Base-by-base conservation (phyloP, 2,797 vertebrate genomes). In the Sus cebifrons region DNA sequence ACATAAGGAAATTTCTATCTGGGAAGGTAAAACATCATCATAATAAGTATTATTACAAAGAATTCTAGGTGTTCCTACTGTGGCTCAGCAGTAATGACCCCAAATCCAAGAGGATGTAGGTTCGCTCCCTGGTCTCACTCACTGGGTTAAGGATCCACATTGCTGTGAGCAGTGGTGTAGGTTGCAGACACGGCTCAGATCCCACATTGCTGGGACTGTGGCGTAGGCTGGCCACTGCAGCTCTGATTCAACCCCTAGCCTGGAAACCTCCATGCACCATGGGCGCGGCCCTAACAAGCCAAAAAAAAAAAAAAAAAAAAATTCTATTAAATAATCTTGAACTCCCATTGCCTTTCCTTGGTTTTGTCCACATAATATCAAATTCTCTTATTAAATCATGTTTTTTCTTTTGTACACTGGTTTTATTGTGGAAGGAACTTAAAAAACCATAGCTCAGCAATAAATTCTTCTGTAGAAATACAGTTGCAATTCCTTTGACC, bases 11-110 rank as follows among this genome's bases (percentile, higher is more conserved):
- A 90, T 65, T 36, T 83, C 44, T 93, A n/a, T 52, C 29, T 29
- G 84, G 70, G 64, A 91, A 88, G 27, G 27, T 27, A 81, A 62
- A 74, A 27, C 73, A 36, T 44, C 54, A 27, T 87, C 90, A 73
- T 5, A 40, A 32, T 77, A 86, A 83, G 75, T 87, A 73, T 71
- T 85, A 74, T 58, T 85, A 44, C n/a, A 86, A 64, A 86, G 60
- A 90, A 54, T 86, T 78, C 29, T 86, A 0, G 44, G 44, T 7
- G 9, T 49, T 49, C 44, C 44, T 10, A 49, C 9, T 49, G 44
- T 49, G 9, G 9, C 44, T 49, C 44, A 49, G 44, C 44, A 49
- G 44, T 9, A 49, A 49, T 10, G 9, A 49, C 6, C 44, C 44
- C 44, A 49, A 10, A 49, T 49, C 44, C 44, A 49, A 49, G 44